Base-by-base conservation (phyloP, 2,797 vertebrate genomes). In the Odontamblyopus rebecca region DNA sequence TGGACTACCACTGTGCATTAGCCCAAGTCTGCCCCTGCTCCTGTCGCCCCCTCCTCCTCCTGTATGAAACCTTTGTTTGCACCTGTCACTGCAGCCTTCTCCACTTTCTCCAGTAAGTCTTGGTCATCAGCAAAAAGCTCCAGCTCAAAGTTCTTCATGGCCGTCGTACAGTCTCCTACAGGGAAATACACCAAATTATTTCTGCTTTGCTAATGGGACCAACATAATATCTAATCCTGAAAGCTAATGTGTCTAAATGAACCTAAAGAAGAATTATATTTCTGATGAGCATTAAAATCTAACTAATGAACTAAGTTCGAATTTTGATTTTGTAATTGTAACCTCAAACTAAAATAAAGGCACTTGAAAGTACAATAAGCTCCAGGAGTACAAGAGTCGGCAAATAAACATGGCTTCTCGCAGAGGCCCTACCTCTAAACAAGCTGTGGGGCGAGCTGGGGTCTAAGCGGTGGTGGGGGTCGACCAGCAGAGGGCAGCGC, bases 401-500 rank as follows among this genome's bases (percentile, higher is more conserved):
- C 7, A 53, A 53, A 53, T n/a, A 13, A 13, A 44, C 51, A 48
- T 48, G 3, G 15, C 44, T 48, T 48, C 44, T 13, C 16, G 53
- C 53, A 53, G 11, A 11, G 23, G 16, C 61, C 71, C 0, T 44
- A 89, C 89, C 82, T 82, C 66, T 35, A 26, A 68, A 6, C 68
- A 74, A 61, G 61, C 32, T 62, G 32, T 69, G 71, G 27, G 77
- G 68, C 60, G 72, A 69, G 66, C 62, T 89, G 4, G 81, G 70
- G 61, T 88, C 81, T 16, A 87, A 85, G 77, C 94, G 84, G 59
- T 89, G 78, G 70, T 92, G 80, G 0, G 87, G 85, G 71, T 96
- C 92, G 29, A 93, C 86, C 72, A 96, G 78, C 51, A 98, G 89
- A 69, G 92, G 90, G 88, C 94, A 95, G 1, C 74, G 80, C 30